phyloP scores from a whole-genome alignment of 64 coral and sea anemone species.

The Trachythela sp. region DNA sequence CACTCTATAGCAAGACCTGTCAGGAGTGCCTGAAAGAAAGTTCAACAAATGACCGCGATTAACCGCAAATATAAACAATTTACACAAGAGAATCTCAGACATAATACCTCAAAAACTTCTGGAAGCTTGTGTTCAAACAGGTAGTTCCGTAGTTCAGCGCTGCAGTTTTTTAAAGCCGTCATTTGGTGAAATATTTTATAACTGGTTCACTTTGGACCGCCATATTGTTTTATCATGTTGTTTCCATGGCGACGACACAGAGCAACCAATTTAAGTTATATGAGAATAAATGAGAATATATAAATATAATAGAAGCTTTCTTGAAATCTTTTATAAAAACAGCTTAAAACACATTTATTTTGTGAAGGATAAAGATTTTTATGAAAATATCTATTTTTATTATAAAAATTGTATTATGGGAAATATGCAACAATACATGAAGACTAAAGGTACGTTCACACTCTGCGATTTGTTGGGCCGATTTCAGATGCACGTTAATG shows the following conservation, averaged over 20 bases:
- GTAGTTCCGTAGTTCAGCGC: not conserved
- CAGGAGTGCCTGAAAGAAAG: conserved; percentile 60
- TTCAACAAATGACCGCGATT: not conserved
- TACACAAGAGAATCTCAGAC: not conserved
- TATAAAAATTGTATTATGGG: not conserved
- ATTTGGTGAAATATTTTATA: not conserved
- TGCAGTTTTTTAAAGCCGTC: not conserved
- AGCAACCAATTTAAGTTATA: too few relatives aligned
- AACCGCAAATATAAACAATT: not conserved
- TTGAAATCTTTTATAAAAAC: too few relatives aligned
- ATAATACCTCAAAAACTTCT: not conserved
- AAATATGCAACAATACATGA: not conserved
- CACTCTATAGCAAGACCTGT: conserved; percentile 88
- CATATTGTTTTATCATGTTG: not conserved
- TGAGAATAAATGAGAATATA: too few relatives aligned
- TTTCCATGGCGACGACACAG: not conserved
- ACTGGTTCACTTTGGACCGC: not conserved
- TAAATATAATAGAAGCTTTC: too few relatives aligned
- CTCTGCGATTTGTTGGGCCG: too few relatives aligned
- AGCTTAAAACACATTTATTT: too few relatives aligned
- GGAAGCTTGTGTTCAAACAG: not conserved
- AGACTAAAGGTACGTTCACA: too few relatives aligned
- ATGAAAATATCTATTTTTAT: too few relatives aligned
- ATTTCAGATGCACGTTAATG: too few relatives aligned
- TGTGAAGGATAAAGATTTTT: too few relatives aligned